phyloP scores from a whole-genome alignment of 30 jellyfish, hydroid and myxozoan species.

The Turritopsis dohrnii region DNA sequence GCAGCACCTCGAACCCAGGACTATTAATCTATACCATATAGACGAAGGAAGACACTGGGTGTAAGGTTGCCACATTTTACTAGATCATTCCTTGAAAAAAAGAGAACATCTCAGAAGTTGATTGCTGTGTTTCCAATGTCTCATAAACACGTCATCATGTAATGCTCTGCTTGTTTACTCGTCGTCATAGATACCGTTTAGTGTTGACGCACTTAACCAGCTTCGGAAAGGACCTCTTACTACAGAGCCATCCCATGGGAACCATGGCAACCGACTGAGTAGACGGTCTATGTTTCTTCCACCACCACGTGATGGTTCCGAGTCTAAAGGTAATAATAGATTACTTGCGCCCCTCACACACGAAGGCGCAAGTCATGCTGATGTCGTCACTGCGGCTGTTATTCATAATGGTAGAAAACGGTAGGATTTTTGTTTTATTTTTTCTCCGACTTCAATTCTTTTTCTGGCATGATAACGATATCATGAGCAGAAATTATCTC shows the following conservation, averaged over 20 bases:
- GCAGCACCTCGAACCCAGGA: too few relatives aligned
- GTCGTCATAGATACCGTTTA: neutral
- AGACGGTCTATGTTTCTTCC: constrained; percentile 16
- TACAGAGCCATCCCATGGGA: constrained; percentile 17
- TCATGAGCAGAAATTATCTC: too few relatives aligned
- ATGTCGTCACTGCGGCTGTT: neutral
- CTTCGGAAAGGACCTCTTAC: constrained; percentile 9
- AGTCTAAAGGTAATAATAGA: neutral
- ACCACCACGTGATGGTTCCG: neutral
- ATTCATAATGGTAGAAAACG: neutral
- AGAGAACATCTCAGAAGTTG: too few relatives aligned
- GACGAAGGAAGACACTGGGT: too few relatives aligned
- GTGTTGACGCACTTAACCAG: neutral
- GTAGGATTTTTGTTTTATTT: too few relatives aligned
- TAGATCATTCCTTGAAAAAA: too few relatives aligned
- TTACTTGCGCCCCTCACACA: neutral
- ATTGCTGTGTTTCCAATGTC: neutral
- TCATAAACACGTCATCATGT: too few relatives aligned
- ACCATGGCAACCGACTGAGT: constrained; percentile 6
- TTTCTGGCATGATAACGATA: too few relatives aligned
- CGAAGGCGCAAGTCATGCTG: neutral
- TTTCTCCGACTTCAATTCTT: too few relatives aligned
- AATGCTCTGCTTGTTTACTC: neutral
- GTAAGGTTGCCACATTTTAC: too few relatives aligned
- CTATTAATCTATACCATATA: too few relatives aligned